phyloP scores from a whole-genome alignment of 2,888 invertebrate genomes.

The Leptopterna dolabrata region DNA sequence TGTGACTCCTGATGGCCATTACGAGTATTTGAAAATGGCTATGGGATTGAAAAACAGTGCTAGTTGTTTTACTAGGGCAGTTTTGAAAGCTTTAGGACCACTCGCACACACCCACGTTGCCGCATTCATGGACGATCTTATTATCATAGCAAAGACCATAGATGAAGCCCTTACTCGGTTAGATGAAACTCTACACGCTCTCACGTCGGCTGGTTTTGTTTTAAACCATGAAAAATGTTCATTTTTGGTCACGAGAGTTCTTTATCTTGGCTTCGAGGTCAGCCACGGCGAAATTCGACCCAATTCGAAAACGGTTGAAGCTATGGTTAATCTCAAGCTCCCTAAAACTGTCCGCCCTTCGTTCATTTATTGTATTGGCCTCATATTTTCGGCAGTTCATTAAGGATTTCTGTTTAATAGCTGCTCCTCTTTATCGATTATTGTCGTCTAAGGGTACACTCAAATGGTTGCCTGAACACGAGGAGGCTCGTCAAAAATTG shows the following conservation, averaged over 20 bases:
- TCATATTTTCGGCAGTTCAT: constrained; percentile 28
- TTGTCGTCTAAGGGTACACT: no score
- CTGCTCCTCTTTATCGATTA: background rate
- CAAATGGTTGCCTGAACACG: no score
- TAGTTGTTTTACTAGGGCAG: no score
- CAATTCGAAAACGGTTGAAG: background rate
- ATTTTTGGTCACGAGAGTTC: constrained; percentile 22
- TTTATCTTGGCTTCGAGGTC: constrained; percentile 54
- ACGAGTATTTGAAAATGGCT: background rate
- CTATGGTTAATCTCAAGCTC: background rate
- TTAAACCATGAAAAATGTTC: constrained; percentile 51
- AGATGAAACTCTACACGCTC: no score
- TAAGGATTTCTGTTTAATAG: constrained; percentile 19
- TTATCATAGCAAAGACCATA: constrained; percentile 61
- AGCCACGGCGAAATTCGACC: constrained; percentile 39
- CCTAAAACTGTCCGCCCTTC: background rate
- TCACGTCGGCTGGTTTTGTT: no score
- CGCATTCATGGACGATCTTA: constrained; percentile 64
- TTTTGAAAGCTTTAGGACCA: no score
- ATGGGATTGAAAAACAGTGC: constrained; percentile 34
- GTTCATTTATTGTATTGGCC: constrained; percentile 28
- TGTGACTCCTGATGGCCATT: no score
- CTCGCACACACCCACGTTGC: no score
- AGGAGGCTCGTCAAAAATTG: no score
- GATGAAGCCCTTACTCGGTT: constrained; percentile 63